These are phyloP conservation scores for Muricea muricata DNA, from an alignment of 92 coral and sea anemone species.

Conservation along the genomic window DNA sequence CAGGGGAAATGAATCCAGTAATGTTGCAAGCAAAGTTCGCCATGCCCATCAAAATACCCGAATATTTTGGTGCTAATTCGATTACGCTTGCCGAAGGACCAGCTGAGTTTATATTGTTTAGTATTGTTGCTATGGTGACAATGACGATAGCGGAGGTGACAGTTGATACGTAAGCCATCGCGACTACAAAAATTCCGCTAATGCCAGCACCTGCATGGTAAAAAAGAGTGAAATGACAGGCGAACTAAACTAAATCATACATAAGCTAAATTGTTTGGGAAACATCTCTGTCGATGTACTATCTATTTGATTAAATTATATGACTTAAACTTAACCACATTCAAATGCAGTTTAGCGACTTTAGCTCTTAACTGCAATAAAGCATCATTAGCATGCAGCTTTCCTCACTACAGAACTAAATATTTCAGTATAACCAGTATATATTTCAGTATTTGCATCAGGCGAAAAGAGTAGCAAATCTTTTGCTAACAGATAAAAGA, in stretches of 20 bases:
- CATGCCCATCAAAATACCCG: conserved; percentile 78
- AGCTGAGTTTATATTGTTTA: conserved; percentile 52
- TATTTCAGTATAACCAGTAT: too few relatives aligned
- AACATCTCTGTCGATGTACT: too few relatives aligned
- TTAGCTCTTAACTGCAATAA: too few relatives aligned
- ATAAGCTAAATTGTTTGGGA: too few relatives aligned
- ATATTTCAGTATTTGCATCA: too few relatives aligned
- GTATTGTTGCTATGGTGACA: conserved; percentile 66
- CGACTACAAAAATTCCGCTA: conserved; percentile 60
- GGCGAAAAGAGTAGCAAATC: too few relatives aligned
- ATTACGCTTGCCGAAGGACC: conserved; percentile 67
- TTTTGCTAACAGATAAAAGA: too few relatives aligned
- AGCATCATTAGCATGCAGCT: too few relatives aligned
- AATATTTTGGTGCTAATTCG: conserved; percentile 76
- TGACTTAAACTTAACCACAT: too few relatives aligned
- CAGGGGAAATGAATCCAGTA: conserved; percentile 75
- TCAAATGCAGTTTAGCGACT: too few relatives aligned
- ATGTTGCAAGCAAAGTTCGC: conserved; percentile 70
- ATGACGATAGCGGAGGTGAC: conserved; percentile 56
- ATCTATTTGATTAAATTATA: too few relatives aligned
- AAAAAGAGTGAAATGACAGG: not conserved
- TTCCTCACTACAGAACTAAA: too few relatives aligned
- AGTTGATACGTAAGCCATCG: conserved; percentile 68
- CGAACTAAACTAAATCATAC: not conserved
- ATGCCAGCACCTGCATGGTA: conserved; percentile 51